Percentiles rank a stretch among this genome's conserved stretches.
Conservation (phyloP, 2,113 vertebrate genomes). For the Enhydra lutris region DNA sequence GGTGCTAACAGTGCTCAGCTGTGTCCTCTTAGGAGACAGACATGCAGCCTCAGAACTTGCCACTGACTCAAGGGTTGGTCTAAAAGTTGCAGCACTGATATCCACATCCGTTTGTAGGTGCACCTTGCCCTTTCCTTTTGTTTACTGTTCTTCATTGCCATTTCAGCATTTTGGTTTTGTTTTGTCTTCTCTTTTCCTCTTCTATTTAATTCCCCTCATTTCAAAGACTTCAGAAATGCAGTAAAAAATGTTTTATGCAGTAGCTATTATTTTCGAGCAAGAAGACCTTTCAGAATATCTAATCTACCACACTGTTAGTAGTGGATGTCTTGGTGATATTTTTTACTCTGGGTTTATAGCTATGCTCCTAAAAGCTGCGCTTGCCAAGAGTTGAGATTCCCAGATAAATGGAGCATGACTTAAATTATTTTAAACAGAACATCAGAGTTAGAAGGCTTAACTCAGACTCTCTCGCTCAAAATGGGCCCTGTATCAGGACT, state of each 20-base stretch:
- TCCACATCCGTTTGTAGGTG: neutral
- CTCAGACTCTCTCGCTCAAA: constrained; percentile 13
- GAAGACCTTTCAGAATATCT: neutral
- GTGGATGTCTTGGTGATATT: neutral
- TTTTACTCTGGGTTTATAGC: constrained; percentile 12
- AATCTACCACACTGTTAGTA: neutral
- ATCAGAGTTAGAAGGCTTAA: neutral
- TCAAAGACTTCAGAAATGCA: constrained; percentile 7
- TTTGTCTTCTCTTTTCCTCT: neutral
- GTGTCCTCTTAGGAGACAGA: neutral
- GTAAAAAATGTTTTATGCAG: neutral
- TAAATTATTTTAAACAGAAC: constrained; percentile 62
- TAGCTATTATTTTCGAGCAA: neutral
- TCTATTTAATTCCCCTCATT: neutral
- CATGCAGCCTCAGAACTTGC: neutral
- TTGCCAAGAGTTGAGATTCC: constrained; percentile 34
- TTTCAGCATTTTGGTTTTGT: neutral
- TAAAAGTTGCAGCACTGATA: neutral
- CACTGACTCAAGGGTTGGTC: no score
- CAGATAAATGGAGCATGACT: constrained; percentile 39
- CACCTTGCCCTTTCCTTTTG: neutral
- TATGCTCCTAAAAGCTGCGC: neutral
- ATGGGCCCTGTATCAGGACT: neutral
- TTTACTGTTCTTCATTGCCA: neutral
- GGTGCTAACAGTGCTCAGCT: neutral